Evolutionary conservation across 2,113 vertebrate species (phyloP), one percentile per base, ranked within the genome.

Genomic region (Scartelaos histophorus): DNA sequence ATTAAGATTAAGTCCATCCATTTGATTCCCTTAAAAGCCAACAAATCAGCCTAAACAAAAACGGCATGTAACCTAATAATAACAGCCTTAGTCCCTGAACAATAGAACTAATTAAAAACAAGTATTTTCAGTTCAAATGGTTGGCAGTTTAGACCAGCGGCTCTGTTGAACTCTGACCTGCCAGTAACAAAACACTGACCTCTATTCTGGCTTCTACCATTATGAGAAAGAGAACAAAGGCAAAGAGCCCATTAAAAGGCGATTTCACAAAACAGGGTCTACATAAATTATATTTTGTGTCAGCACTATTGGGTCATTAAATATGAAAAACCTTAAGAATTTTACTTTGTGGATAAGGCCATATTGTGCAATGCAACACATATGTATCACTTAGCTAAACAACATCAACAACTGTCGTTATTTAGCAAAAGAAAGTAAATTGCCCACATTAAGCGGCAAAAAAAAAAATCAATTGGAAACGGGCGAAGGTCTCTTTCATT

Each of bases 351-450:
- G 13, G 5, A 19, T 61, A 0, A 34, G 25, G 25, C 58, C 13
- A 34, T 61, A 67, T 24, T 19, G 10, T 46, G 34, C 25, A 66
- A 9, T 53, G 34, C 0, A 70, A 61, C 60, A 65, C 35, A 69
- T 66, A 70, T 61, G 54, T 58, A 6, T 25, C 49, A 73, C 70
- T 62, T 70, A 76, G 78, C 75, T 60, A 74, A 78, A 79, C 47
- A 34, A 81, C 58, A 45, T 76, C 82, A 77, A 88, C 86, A 87
- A 89, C 29, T 85, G 83, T 70, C 72, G 84, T 84, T 87, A 75
- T 81, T 81, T 73, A 80, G 79, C 75, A 83, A 84, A 84, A 82
- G 70, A 68, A 79, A 76, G 56, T 69, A 82, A 89, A 89, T 80
- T 87, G 79, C 71, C 29, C 71, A 81, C 78, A 83, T 86, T 82